Base-by-base conservation (phyloP, 2,888 invertebrate genomes). In the Silvanus unidentatus region DNA sequence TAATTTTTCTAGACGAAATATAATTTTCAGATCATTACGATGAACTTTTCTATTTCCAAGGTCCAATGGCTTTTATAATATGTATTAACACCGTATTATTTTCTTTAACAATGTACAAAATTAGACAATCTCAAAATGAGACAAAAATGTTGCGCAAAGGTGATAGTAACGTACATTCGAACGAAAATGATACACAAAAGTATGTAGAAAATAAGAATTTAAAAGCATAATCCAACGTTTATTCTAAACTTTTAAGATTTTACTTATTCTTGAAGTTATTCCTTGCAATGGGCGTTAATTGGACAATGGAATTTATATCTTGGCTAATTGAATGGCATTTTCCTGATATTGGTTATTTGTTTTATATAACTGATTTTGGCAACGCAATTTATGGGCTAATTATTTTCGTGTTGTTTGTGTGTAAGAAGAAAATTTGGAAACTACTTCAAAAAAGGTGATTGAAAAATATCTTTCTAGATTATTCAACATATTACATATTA, bases 241-340 rank as follows among this genome's bases (percentile, higher is more conserved):
- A n/a, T n/a, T n/a, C n/a, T n/a, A n/a, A n/a, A n/a, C n/a, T 32
- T 45, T 47, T 6, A 73, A 90, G 90, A 70, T 88, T 86, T 66
- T 82, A 81, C 16, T 73, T 90, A 2, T 90, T 89, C 65, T 62
- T 89, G 58, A 88, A 90, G 62, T 72, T 91, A 28, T 85, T 91
- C 65, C 75, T 90, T 56, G 87, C 89, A 16, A 90, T 90, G 88
- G 91, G 90, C 0, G 81, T 88, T 12, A 89, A 86, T 62, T 91
- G 90, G 91, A 76, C 80, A 0, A 80, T 84, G 72, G 90, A 91
- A 65, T 77, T 88, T 39, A 72, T 89, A 45, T 86, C 88, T 34
- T 88, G 84, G 76, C 51, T 77, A 2, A 77, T 81, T 13, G 55
- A 59, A 27, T 61, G 62, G 64, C 48, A 46, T n/a, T n/a, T n/a